Evolutionary conservation across 2,113 vertebrate genomes (phyloP).

Genomic region (Arvicanthis niloticus): DNA sequence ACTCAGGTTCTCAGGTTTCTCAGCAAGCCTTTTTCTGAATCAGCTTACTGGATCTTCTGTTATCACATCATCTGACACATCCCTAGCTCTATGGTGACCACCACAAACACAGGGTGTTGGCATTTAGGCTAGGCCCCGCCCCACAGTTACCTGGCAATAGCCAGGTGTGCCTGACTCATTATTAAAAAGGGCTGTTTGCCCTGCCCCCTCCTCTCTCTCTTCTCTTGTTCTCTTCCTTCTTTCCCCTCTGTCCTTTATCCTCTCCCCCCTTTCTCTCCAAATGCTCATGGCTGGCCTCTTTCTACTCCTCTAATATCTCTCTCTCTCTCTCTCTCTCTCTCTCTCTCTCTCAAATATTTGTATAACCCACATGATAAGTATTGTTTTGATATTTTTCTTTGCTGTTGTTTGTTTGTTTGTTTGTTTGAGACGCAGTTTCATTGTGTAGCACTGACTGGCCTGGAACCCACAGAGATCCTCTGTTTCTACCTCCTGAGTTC

Average conservation of each 20-base stretch:
- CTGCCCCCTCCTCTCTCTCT: too few species aligned
- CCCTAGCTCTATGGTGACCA: not conserved
- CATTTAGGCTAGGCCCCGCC: too few species aligned
- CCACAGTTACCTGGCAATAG: too few species aligned
- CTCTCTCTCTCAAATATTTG: too few species aligned
- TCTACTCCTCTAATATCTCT: too few species aligned
- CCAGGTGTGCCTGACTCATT: too few species aligned
- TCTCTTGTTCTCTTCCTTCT: too few species aligned
- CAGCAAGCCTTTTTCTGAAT: not conserved
- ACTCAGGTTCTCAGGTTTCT: not conserved
- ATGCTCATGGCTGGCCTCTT: too few species aligned
- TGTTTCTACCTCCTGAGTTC: not conserved
- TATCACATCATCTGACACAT: not conserved
- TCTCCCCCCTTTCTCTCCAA: too few species aligned
- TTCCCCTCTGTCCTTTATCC: too few species aligned
- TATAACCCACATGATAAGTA: not conserved
- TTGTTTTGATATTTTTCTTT: not conserved
- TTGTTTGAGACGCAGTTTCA: not conserved
- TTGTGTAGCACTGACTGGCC: not conserved
- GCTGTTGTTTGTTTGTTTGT: not conserved
- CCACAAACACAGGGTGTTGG: not conserved
- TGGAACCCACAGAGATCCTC: not conserved
- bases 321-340: too few species aligned
- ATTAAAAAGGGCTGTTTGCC: too few species aligned
- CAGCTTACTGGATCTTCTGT: not conserved